Evolutionary conservation across 2,113 vertebrate species (phyloP).

Genomic region (Coregonus clupeaformis): DNA sequence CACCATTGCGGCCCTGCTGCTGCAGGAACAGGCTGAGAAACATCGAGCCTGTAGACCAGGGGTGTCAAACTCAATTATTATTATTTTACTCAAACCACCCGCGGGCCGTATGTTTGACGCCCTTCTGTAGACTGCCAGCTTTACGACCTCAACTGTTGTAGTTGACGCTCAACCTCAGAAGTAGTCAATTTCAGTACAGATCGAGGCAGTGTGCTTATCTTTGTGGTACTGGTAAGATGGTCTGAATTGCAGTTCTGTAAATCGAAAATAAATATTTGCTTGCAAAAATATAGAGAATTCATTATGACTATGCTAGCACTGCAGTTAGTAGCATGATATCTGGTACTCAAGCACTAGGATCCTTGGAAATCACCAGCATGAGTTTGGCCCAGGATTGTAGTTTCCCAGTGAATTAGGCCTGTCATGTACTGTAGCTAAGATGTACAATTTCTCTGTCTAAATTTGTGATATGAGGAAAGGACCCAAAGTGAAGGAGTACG

Average conservation of each 20-base stretch:
- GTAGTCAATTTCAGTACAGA: not conserved
- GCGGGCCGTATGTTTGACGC: too few relatives aligned
- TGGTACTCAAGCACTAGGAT: not conserved
- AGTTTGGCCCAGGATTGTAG: not conserved
- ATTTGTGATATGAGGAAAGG: not conserved
- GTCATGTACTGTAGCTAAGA: not conserved
- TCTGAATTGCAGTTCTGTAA: not conserved
- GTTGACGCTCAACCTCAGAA: not conserved
- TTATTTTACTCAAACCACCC: too few relatives aligned
- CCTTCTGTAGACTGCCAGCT: not conserved
- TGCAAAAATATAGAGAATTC: not conserved
- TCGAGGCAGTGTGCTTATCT: not conserved
- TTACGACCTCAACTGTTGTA: not conserved
- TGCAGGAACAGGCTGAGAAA: too few relatives aligned
- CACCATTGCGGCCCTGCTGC: not conserved
- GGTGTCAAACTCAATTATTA: too few relatives aligned
- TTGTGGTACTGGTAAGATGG: not conserved
- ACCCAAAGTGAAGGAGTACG: not conserved
- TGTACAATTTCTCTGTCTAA: not conserved
- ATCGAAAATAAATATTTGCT: not conserved
- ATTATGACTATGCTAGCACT: not conserved
- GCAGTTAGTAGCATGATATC: not conserved
- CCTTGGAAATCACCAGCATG: not conserved
- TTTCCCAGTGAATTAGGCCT: not conserved
- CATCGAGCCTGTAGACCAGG: too few relatives aligned